Evolutionary conservation across 2,797 vertebrate species (phyloP), one percentile per base, ranked within the genome.

Genomic region (Eulemur coronatus): DNA sequence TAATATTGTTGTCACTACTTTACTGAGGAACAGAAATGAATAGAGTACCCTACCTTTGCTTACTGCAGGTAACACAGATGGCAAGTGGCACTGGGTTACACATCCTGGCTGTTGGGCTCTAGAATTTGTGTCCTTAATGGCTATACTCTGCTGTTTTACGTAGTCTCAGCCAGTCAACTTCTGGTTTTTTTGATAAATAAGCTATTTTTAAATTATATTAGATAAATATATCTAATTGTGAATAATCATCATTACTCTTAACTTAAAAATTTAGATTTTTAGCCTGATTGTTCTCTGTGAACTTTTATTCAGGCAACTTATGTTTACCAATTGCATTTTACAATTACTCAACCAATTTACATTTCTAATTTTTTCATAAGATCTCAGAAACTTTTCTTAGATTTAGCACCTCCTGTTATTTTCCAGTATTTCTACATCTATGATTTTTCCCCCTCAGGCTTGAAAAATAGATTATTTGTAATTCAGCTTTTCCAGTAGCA

Each of bases 331-430:
- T 80, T 97, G 35, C 81, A 94, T 59, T 55, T 95, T 91, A 81
- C 73, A 96, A 97, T 96, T 97, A 95, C 46, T 95, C 87, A 55
- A 89, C 5, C 0, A 1, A 81, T 97, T 97, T 96, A 86, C 81
- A 84, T 97, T 97, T 97, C 55, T 85, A 94, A 95, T 97, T 89
- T 35, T 95, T 96, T 96, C 17, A 11, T 43, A 73, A 55, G 28
- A 94, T 81, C 55, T 7, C 59, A 76, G 81, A 93, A 94, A 91
- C 12, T 95, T 91, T 96, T 92, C 81, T 92, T 93, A 96, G 78
- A 84, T 86, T 63, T 84, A 96, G 61, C 14, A 78, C 69, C 70
- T 79, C 80, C 86, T 55, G 20, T 57, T 93, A 81, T 72, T 93
- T 96, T 80, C 55, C 52, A 65, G 41, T 91, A 70, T 79, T 93